Evolutionary conservation across 2,888 invertebrate species (phyloP).

Genomic region (Caenorhabditis drosophilae): DNA sequence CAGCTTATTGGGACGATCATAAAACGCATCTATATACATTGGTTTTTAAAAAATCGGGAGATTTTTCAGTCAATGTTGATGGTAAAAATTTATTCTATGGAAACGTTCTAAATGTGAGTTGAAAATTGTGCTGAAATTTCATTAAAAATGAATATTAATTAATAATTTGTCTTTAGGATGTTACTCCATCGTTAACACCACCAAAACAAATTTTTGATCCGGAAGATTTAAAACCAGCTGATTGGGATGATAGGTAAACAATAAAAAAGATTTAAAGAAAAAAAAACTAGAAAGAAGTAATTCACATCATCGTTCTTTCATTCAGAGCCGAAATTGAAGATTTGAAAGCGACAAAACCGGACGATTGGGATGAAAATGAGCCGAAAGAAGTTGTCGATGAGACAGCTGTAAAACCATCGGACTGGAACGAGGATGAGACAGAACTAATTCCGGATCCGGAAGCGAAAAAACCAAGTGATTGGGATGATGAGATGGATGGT

Average conservation of each 20-base stretch:
- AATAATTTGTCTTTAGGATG: conserved; percentile 54
- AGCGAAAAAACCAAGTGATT: conserved; percentile 87
- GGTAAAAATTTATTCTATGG: conserved; percentile 71
- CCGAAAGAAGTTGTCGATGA: conserved; percentile 81
- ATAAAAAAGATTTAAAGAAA: too few relatives aligned
- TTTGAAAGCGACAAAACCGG: conserved; percentile 79
- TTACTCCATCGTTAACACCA: conserved; percentile 86
- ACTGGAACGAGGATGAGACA: conserved; percentile 81
- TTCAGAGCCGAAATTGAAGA: conserved; percentile 66
- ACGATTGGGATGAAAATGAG: conserved; percentile 84
- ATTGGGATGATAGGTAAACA: conserved; percentile 96
- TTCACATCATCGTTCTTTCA: too few relatives aligned
- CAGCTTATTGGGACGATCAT: conserved; percentile 80
- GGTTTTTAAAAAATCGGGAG: conserved; percentile 81
- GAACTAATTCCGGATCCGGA: conserved; percentile 83
- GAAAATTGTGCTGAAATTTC: not conserved
- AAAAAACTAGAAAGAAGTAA: too few relatives aligned
- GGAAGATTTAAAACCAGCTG: conserved; percentile 80
- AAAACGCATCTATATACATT: conserved; percentile 86
- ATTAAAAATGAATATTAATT: not conserved
- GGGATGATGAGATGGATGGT: conserved; percentile 98
- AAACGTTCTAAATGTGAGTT: conserved; percentile 55
- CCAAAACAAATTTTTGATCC: conserved; percentile 92
- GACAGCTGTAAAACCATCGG: conserved; percentile 58
- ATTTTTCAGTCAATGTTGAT: conserved; percentile 83